These are phyloP conservation scores for Lepus europaeus DNA, from an alignment of 2,113 vertebrate genomes.

Conservation along the genomic window DNA sequence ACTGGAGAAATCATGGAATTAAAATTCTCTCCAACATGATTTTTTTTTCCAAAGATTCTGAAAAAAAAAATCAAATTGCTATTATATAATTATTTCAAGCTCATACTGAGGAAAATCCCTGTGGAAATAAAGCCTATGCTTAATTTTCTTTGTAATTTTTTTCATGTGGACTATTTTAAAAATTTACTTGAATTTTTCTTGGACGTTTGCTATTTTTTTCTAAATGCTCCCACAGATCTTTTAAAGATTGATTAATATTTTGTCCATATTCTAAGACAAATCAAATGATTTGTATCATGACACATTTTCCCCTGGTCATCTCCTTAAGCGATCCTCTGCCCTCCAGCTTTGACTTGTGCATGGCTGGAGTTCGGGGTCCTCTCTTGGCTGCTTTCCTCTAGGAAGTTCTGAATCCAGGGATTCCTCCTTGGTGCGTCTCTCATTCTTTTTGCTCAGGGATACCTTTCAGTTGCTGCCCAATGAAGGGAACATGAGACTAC, in stretches of 20 bases:
- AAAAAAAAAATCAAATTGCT: constrained; percentile 18
- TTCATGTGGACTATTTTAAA: neutral
- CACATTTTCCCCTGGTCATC: fast-evolving
- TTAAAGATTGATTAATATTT: neutral
- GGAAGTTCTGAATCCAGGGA: neutral
- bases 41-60: neutral
- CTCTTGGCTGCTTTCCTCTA: neutral
- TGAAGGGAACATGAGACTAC: neutral
- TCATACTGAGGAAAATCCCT: neutral
- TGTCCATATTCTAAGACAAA: neutral
- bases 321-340: neutral
- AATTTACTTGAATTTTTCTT: neutral
- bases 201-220: neutral
- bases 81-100: constrained; percentile 3
- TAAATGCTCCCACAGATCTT: neutral
- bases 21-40: neutral
- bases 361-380: too few relatives aligned
- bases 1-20: neutral
- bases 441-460: neutral
- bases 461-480: neutral
- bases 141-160: constrained; percentile 9
- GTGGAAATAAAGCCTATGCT: neutral
- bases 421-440: neutral
- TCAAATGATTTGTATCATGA: neutral
- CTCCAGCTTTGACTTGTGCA: neutral